These are phyloP conservation scores for Trichopria drosophilae DNA, from an alignment of 2,888 invertebrate species.

Conservation along the genomic window DNA sequence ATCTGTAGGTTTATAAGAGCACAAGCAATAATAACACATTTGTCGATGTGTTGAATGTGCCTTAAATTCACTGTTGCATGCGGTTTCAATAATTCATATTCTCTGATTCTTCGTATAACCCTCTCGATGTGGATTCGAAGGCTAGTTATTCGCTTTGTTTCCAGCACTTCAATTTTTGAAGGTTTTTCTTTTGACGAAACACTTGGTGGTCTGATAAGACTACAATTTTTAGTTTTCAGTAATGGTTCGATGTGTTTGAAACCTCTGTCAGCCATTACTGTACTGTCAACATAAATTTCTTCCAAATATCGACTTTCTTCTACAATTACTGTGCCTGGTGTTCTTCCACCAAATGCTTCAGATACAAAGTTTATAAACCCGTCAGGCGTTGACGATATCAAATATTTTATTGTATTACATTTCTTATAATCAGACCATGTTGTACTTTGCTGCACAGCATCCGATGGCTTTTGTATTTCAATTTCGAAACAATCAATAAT, in stretches of 20 bases:
- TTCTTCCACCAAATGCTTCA: conserved; percentile 46
- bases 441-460: too few relatives aligned
- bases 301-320: conserved; percentile 32
- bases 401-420: too few relatives aligned
- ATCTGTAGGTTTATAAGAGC: conserved; percentile 10
- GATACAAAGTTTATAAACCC: too few relatives aligned
- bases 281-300: conserved; percentile 19
- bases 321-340: conserved; percentile 32
- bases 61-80: conserved; percentile 9
- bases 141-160: conserved; percentile 39
- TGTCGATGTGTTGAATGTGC: conserved; percentile 7
- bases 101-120: conserved; percentile 40
- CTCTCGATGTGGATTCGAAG: conserved; percentile 44
- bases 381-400: too few relatives aligned
- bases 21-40: conserved; percentile 13
- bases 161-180: conserved; percentile 31
- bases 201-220: conserved; percentile 33
- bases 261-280: conserved; percentile 36
- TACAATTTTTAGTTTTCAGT: conserved; percentile 23
- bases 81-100: conserved; percentile 24
- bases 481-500: conserved; percentile 47
- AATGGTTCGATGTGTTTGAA: conserved; percentile 35
- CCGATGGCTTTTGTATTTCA: conserved; percentile 43
- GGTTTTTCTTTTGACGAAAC: conserved; percentile 25
- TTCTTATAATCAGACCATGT: too few relatives aligned